Percentiles rank a stretch among this genome's conserved stretches.
phyloP scores from a whole-genome alignment of 2,888 invertebrate genomes.

The Cremastobaeus sp. region DNA sequence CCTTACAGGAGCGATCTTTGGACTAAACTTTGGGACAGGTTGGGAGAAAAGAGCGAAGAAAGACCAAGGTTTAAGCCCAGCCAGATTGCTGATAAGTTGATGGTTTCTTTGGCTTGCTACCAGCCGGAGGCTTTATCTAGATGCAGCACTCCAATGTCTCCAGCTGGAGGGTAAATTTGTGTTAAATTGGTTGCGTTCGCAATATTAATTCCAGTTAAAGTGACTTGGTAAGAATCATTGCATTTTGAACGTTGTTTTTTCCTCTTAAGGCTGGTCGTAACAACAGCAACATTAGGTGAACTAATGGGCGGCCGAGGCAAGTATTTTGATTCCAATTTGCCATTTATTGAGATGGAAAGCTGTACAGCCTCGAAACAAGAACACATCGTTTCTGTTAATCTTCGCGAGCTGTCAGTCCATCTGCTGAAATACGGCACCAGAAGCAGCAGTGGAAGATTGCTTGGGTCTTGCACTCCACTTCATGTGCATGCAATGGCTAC shows the following conservation, averaged over 20 bases:
- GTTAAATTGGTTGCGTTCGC: no score
- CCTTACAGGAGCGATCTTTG: slow-evolving; percentile 90
- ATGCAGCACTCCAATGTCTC: slow-evolving; percentile 91
- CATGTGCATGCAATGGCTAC: slow-evolving; percentile 90
- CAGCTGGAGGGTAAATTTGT: slow-evolving; percentile 81
- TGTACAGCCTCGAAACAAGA: slow-evolving; percentile 94
- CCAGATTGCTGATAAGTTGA: slow-evolving; percentile 87
- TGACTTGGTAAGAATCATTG: no score
- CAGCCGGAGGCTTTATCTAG: slow-evolving; percentile 92
- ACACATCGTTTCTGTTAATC: slow-evolving; percentile 91
- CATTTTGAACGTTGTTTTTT: no score
- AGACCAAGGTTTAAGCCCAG: slow-evolving; percentile 83
- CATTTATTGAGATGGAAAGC: slow-evolving; percentile 89
- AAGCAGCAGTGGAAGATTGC: slow-evolving; percentile 52
- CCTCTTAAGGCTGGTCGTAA: slow-evolving; percentile 68
- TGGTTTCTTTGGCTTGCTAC: slow-evolving; percentile 90
- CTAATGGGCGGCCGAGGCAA: slow-evolving; percentile 72
- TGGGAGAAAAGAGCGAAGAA: slow-evolving; percentile 82
- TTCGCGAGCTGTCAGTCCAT: slow-evolving; percentile 91
- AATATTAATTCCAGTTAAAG: no score
- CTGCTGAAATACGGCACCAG: slow-evolving; percentile 83
- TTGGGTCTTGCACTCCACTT: slow-evolving; percentile 81
- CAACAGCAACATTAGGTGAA: slow-evolving; percentile 73
- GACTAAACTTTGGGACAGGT: slow-evolving; percentile 89
- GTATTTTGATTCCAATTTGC: slow-evolving; percentile 79